These are phyloP conservation scores for Athalia circularis DNA, from an alignment of 2,888 invertebrate species.

Conservation along the genomic window DNA sequence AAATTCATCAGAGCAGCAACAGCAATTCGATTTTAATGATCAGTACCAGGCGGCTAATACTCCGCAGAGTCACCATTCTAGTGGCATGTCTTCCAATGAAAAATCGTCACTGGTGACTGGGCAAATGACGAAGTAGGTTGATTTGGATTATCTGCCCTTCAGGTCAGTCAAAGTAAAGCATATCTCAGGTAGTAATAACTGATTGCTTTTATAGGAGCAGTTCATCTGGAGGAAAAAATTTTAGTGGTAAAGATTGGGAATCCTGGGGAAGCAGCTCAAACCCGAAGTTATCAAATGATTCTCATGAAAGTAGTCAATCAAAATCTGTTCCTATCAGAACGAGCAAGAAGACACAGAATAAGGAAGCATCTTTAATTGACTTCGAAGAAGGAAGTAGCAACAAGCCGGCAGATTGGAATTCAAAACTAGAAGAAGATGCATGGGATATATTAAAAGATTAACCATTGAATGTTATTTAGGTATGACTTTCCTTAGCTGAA, in stretches of 20 bases:
- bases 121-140: conserved; percentile 12
- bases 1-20: conserved; percentile 74
- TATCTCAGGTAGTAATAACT: conserved; percentile 44
- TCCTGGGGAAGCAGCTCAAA: conserved; percentile 61
- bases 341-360: conserved; percentile 58
- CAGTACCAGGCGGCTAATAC: conserved; percentile 67
- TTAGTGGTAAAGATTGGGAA: conserved; percentile 62
- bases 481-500: conserved; percentile 10
- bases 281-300: conserved; percentile 55
- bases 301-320: conserved; percentile 51
- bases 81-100: conserved; percentile 64
- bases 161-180: conserved; percentile 47
- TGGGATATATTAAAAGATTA: conserved; percentile 72
- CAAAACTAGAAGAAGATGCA: conserved; percentile 70
- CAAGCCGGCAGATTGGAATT: conserved; percentile 59
- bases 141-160: conserved; percentile 39
- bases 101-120: conserved; percentile 68
- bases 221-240: conserved; percentile 57
- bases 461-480: conserved; percentile 48
- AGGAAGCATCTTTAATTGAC: conserved; percentile 65
- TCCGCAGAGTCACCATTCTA: conserved; percentile 63
- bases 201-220: conserved; percentile 55
- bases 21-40: conserved; percentile 63
- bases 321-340: conserved; percentile 42
- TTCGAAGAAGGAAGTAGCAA: conserved; percentile 64